Percentiles rank a stretch among this genome's conserved stretches.
Conservation (phyloP, 2,113 vertebrate genomes). For the Alexandromys fortis region DNA sequence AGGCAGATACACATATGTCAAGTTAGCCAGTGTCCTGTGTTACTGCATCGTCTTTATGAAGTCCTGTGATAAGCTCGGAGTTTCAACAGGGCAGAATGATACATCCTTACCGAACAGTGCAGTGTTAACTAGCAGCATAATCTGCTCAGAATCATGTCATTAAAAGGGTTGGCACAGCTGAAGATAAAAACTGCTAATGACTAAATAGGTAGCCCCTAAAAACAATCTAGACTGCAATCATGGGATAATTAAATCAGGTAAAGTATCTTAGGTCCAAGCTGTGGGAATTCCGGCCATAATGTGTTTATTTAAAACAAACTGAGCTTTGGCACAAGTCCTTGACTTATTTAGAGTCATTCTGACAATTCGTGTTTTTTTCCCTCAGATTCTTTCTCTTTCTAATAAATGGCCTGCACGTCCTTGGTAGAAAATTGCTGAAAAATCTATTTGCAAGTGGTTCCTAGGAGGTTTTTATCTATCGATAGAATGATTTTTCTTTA, state of each 20-base stretch:
- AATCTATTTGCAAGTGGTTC: slow-evolving; percentile 10
- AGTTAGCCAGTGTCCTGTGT: not conserved
- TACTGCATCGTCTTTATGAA: not conserved
- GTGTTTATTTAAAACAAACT: slow-evolving; percentile 27
- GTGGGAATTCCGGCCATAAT: not conserved
- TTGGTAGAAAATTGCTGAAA: slow-evolving; percentile 49
- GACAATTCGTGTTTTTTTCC: slow-evolving; percentile 5
- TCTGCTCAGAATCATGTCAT: not conserved
- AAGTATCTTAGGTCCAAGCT: not conserved
- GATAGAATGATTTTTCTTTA: slow-evolving; percentile 57
- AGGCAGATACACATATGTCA: no score
- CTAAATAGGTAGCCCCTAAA: not conserved
- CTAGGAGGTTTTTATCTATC: slow-evolving; percentile 54
- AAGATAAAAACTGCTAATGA: not conserved
- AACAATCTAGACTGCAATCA: no score
- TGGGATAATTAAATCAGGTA: slow-evolving; percentile 15
- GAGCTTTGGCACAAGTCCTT: not conserved
- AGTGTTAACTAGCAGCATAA: not conserved
- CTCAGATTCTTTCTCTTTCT: slow-evolving; percentile 39
- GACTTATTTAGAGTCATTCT: not conserved
- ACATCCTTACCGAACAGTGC: not conserved
- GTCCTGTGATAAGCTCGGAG: not conserved
- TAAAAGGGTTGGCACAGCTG: not conserved
- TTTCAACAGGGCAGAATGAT: not conserved
- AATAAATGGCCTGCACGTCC: not conserved